Conservation (phyloP, 1,140 invertebrate species). For the Neelides sp. region DNA sequence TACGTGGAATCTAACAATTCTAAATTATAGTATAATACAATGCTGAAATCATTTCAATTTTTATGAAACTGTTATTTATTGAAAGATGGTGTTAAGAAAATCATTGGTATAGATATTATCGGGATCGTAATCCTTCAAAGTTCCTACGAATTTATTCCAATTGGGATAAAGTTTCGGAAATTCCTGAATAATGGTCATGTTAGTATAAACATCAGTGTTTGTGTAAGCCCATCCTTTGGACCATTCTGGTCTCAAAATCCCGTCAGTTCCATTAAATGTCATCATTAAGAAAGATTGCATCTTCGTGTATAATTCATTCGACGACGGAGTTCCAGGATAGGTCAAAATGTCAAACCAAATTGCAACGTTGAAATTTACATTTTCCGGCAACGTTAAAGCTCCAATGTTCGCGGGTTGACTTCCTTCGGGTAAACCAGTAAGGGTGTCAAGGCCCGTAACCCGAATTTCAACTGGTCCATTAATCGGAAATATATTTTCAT, state of each 20-base stretch:
- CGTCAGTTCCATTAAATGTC: slow-evolving; percentile 1
- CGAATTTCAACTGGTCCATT: slow-evolving; percentile 3
- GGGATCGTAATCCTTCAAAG: background rate
- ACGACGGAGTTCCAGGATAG: background rate
- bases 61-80: background rate
- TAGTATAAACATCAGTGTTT: background rate
- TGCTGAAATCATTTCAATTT: background rate
- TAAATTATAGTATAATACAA: too few relatives aligned
- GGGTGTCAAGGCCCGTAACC: background rate
- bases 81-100: background rate
- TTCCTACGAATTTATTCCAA: background rate
- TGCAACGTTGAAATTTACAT: background rate
- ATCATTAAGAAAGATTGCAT: background rate
- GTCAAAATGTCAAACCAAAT: background rate
- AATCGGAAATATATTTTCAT: background rate
- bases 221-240: slow-evolving; percentile 14
- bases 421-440: too few relatives aligned
- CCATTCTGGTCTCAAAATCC: slow-evolving; percentile 3
- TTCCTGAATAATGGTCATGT: background rate
- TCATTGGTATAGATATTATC: background rate
- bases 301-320: background rate
- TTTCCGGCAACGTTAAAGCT: too few relatives aligned
- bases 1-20: too few relatives aligned
- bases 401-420: too few relatives aligned
- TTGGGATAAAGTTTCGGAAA: background rate